Percentiles rank a stretch among this genome's conserved stretches.
These are phyloP conservation scores for Danionella dracula DNA, from an alignment of 2,797 vertebrate genomes.

Conservation along the genomic window DNA sequence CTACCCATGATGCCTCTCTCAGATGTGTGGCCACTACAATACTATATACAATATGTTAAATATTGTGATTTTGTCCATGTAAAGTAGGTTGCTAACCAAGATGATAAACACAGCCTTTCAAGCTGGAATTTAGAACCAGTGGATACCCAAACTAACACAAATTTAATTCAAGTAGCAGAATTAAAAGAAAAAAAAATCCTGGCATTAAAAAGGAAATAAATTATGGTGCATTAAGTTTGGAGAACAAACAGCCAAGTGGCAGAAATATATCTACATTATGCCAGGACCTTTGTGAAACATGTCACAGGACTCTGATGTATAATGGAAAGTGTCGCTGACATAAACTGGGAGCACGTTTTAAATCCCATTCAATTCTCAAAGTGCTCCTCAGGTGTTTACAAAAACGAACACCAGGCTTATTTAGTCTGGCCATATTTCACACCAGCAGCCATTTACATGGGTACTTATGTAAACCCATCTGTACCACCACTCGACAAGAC, in stretches of 20 bases:
- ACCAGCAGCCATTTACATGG: background rate
- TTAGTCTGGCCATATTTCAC: slow-evolving; percentile 2
- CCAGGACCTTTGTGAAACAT: background rate
- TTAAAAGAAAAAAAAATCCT: too few species aligned
- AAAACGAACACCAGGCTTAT: background rate
- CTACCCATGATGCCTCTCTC: too few species aligned
- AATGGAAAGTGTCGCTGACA: slow-evolving; percentile 20
- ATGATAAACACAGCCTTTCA: too few species aligned
- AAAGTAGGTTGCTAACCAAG: too few species aligned
- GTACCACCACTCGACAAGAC: background rate
- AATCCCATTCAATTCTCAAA: background rate
- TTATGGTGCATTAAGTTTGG: too few species aligned
- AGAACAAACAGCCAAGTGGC: background rate
- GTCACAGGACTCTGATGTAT: background rate
- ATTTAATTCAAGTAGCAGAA: too few species aligned
- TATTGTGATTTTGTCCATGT: too few species aligned
- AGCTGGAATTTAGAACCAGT: too few species aligned
- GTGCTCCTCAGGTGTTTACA: slow-evolving; percentile 11
- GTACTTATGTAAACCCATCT: slow-evolving; percentile 14
- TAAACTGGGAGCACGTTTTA: background rate
- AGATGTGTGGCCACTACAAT: too few species aligned
- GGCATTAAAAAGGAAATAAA: too few species aligned
- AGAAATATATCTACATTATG: background rate
- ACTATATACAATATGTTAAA: too few species aligned
- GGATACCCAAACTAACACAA: too few species aligned